Base-by-base conservation (phyloP, 2,888 invertebrate genomes). In the Coelopa pilipes region DNA sequence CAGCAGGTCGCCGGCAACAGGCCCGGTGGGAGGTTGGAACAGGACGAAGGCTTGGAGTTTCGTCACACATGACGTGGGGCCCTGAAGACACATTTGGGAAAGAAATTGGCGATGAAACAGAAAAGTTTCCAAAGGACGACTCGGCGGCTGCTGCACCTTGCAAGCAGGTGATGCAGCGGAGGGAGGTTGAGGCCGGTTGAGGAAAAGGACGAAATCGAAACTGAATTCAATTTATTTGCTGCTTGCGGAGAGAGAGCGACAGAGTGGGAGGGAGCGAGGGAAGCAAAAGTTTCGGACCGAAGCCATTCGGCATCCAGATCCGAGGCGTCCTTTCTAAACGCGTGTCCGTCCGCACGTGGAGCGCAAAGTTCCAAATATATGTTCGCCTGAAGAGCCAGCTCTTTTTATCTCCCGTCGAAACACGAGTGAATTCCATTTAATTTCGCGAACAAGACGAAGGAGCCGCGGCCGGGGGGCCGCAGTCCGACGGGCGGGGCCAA, bases 361-460 rank as follows among this genome's bases (percentile, higher is more conserved):
- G 34, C 34, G 7, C 34, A 34, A 34, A 34, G 34, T 34, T 34
- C 34, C 7, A 7, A 34, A 34, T 34, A 34, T n/a, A n/a, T n/a
- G n/a, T 34, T 34, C 34, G 34, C 7, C 34, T 34, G 34, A 34
- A 34, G 34, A 34, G 7, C 34, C 7, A 4, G 4, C 7, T 34
- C 34, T 34, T 34, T 34, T 34, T 34, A 34, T 34, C 4, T 34
- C 34, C 34, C 7, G 2, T 34, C 34, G 34, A 34, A 49, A 66
- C 66, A 66, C 50, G 66, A 66, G 50, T 49, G 66, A 66, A 50
- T 66, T 66, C 19, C 50, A 66, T 66, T 66, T 66, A 66, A 66
- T 66, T 66, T 66, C 34, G 34, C 7, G 34, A 7, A 34, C 7
- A 34, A 34, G 34, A 34, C 34, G 34, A 34, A 50, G 21, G 21